These are phyloP conservation scores for Dolichomitus sp. DNA, from an alignment of 2,888 invertebrate species.

Conservation along the genomic window DNA sequence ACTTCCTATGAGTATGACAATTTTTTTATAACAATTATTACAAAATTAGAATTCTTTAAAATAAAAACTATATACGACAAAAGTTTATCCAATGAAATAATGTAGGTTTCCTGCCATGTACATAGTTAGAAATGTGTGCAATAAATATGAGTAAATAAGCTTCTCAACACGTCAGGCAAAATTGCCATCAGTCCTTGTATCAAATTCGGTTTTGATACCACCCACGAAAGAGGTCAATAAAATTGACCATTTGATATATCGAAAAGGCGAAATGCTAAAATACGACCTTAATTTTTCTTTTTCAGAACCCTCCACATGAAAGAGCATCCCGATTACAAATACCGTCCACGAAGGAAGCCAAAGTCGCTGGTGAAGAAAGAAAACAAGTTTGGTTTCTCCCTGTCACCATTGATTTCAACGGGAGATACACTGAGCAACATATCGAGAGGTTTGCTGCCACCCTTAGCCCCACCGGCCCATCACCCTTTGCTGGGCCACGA, in stretches of 20 bases:
- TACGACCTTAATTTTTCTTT: slow-evolving; percentile 73
- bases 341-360: slow-evolving; percentile 95
- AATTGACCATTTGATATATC: neutral
- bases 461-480: slow-evolving; percentile 86
- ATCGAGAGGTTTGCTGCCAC: slow-evolving; percentile 83
- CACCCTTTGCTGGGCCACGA: slow-evolving; percentile 87
- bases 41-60: too few relatives aligned
- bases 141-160: neutral
- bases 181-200: neutral
- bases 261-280: slow-evolving; percentile 18
- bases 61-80: too few relatives aligned
- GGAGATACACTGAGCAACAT: slow-evolving; percentile 83
- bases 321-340: slow-evolving; percentile 97
- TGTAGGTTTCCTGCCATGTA: too few relatives aligned
- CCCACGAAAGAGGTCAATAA: neutral
- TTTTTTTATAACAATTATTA: too few relatives aligned
- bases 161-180: neutral
- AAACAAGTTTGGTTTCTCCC: slow-evolving; percentile 91
- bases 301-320: slow-evolving; percentile 96
- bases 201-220: neutral
- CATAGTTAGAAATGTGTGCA: neutral
- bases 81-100: too few relatives aligned
- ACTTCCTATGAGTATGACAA: too few relatives aligned
- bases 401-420: slow-evolving; percentile 89
- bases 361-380: slow-evolving; percentile 94